Conservation (phyloP, 2,797 vertebrate species). For the Hephaestus fuliginosus region DNA sequence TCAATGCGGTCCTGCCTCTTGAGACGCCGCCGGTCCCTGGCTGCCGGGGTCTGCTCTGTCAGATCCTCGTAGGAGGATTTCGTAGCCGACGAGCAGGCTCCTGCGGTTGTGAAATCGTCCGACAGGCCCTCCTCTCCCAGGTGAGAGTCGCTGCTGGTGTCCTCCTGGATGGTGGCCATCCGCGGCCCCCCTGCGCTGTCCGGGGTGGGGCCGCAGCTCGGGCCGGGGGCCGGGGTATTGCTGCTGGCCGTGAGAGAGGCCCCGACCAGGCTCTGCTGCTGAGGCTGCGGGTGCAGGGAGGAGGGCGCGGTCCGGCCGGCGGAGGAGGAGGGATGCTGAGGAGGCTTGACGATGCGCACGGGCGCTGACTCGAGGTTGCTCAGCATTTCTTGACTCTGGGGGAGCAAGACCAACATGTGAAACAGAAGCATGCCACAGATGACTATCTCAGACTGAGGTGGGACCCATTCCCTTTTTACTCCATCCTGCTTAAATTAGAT, state of each 20-base stretch:
- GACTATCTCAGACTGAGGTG: conserved; percentile 47
- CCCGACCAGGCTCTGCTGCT: conserved; percentile 61
- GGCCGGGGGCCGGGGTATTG: conserved; percentile 72
- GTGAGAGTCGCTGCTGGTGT: conserved; percentile 93
- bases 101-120: conserved; percentile 91
- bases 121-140: conserved; percentile 88
- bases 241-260: conserved; percentile 48
- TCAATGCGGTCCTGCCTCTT: conserved; percentile 93
- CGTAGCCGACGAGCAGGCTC: conserved; percentile 87
- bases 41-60: conserved; percentile 86
- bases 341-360: conserved; percentile 89
- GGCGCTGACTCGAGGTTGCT: conserved; percentile 91
- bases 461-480: conserved; percentile 69
- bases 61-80: conserved; percentile 98
- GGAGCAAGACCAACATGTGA: conserved; percentile 41
- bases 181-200: conserved; percentile 82
- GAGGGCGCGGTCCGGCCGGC: conserved; percentile 68
- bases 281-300: conserved; percentile 60
- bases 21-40: conserved; percentile 90
- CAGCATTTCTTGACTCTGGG: conserved; percentile 92
- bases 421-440: neutral
- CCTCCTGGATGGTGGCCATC: conserved; percentile 99
- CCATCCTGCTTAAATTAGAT: conserved; percentile 18
- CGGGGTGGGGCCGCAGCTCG: conserved; percentile 76
- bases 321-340: conserved; percentile 64